Base-by-base conservation (phyloP, 2,888 invertebrate genomes). In the Cordilura impudica region DNA sequence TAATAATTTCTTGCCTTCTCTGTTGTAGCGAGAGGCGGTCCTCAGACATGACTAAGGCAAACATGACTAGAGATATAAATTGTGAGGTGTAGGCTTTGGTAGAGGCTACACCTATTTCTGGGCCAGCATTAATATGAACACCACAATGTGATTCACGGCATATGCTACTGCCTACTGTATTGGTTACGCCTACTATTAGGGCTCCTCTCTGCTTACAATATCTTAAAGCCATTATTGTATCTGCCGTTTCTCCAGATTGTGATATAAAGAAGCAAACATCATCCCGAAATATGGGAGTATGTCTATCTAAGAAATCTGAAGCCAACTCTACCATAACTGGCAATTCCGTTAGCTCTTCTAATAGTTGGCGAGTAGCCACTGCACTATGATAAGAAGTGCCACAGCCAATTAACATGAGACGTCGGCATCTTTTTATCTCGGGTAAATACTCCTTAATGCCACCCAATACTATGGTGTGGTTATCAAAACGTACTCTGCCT, bases 261-360 rank as follows among this genome's bases (percentile, higher is more conserved):
- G 99, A 99, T 86, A 99, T 98, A 88, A 99, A 99, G 91, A 99
- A 98, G 91, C 99, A 99, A 23, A 99, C 99, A 89, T 99, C 99
- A 89, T 99, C 99, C 85, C 99, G 94, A 91, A 99, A 99, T 65
- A 99, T 97, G 4, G 99, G 99, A 0, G 99, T 99, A 85, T 96
- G 96, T 82, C 99, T 93, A 88, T 99, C 99, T 65, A 99, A 92
- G 90, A 99, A 99, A 90, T 99, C 99, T 51, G 98, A 98, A 29
- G 99, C 99, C 82, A 99, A 91, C 88, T 99, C 99, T 14, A 99
- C 97, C 96, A 99, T 98, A 0, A 99, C 99, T 0, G 99, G 99
- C 69, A 99, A 91, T 90, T 99, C 99, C 3, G 99, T 99, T 49
- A 99, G 91, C 90, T 99, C 99, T 90, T 99, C 99, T 31, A 99